Base-by-base conservation (phyloP, 2,797 vertebrate species). In the Natrix natrix region DNA sequence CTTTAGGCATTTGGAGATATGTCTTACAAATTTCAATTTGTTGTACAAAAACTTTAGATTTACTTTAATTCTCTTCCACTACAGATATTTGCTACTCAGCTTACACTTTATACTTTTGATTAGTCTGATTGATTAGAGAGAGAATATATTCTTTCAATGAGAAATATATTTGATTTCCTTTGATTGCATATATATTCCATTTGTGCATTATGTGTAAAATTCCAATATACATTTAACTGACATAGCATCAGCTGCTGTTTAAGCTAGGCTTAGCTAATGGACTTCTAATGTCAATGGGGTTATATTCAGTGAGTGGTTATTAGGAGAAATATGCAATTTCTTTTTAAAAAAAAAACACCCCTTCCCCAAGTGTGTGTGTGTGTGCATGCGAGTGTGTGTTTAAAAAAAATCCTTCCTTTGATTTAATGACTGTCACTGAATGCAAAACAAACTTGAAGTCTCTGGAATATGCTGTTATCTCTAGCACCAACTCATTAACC, bases 191-290 rank as follows among this genome's bases (percentile, higher is more conserved):
- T 94, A 96, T 96, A 93, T 95, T 95, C 92, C 96, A 95, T 97
- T 96, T 97, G 95, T 96, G 95, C 95, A 93, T 96, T 96, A 96
- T 95, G 96, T 96, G 97, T 97, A 97, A 97, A 98, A 98, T 96
- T 96, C 96, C 96, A 97, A 93, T 66, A 92, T 96, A 96, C 97
- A 98, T 98, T 98, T 98, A 98, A 98, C 97, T 98, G 98, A 98
- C 97, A 98, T 96, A 96, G 97, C 98, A 98, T 98, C 98, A 98
- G 98, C 97, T 97, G 97, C 96, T 98, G 97, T 98, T 98, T 98
- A 98, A 98, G 98, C 97, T 97, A 96, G 97, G 96, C 97, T 98
- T 98, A 98, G 98, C 98, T 99, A 98, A 99, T 98, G 98, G 98
- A 97, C 98, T 98, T 98, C 98, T 98, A 98, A 99, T 98, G 98